phyloP scores from a whole-genome alignment of 2,113 vertebrate genomes.

The Chamaetylas fuelleborni region DNA sequence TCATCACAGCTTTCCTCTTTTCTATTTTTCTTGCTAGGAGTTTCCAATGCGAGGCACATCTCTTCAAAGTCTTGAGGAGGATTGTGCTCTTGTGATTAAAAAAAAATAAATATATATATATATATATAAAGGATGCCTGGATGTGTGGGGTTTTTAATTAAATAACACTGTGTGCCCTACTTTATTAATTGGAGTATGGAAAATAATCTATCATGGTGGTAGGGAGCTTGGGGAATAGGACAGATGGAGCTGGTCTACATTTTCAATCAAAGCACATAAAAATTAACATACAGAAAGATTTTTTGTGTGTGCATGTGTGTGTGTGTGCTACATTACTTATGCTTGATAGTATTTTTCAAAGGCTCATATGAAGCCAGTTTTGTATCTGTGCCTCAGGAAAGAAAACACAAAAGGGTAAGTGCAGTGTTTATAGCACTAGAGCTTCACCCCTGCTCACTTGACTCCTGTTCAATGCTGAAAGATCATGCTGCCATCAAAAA shows the following conservation, averaged over 20 bases:
- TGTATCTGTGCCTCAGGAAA: constrained; percentile 23
- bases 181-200: constrained; percentile 58
- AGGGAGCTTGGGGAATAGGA: constrained; percentile 54
- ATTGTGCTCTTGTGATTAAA: constrained; percentile 6
- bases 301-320: not conserved
- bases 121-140: not conserved
- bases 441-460: not conserved
- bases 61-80: constrained; percentile 15
- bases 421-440: not conserved
- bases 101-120: not conserved
- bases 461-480: not conserved
- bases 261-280: constrained; percentile 54
- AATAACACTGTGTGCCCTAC: constrained; percentile 58
- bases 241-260: constrained; percentile 45
- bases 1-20: not conserved
- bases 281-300: constrained; percentile 45
- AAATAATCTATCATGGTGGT: constrained; percentile 50
- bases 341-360: not conserved
- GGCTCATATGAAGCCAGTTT: constrained; percentile 29
- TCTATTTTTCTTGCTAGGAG: not conserved
- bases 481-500: not conserved
- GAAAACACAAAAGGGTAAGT: not conserved
- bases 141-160: constrained; percentile 45
- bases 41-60: not conserved
- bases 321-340: not conserved